Base-by-base conservation (phyloP, 2,888 invertebrate species). In the Sicus ferrugineus region DNA sequence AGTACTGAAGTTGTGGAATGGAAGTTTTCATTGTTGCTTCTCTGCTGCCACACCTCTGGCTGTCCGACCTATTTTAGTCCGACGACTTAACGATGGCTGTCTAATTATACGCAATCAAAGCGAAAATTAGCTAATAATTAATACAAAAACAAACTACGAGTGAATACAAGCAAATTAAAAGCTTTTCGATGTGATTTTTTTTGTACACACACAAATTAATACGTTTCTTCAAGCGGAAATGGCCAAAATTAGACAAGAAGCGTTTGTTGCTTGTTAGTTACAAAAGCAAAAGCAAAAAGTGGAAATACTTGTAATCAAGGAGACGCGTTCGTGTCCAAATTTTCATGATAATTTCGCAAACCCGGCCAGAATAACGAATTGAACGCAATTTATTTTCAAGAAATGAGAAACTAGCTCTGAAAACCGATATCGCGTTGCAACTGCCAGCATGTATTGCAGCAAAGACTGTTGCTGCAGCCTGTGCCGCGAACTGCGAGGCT, bases 401-500 rank as follows among this genome's bases (percentile, higher is more conserved):
- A n/a, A n/a, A n/a, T n/a, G n/a, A n/a, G n/a, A n/a, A n/a, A n/a
- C n/a, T n/a, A n/a, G n/a, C n/a, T n/a, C n/a, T n/a, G n/a, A n/a
- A n/a, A n/a, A n/a, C n/a, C n/a, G n/a, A n/a, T n/a, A n/a, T n/a
- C n/a, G n/a, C n/a, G n/a, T n/a, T n/a, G n/a, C n/a, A n/a, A n/a
- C n/a, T n/a, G n/a, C 3, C 48, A 77, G 67, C 82, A 91, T 91
- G 91, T 89, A 88, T 87, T 92, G 92, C 86, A 87, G 89, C 79
- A 88, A 90, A 87, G 89, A 91, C 78, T 93, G 93, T 85, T 87
- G 87, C 77, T 93, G 93, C 86, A 89, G 91, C 80, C 87, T 93
- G 80, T 93, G 93, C 83, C 89, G 91, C 75, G 92, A 93, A 83
- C 85, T 93, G 77, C 89, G 88, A 77, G 89, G 89, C 76, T 90